Conservation (phyloP, 2,888 invertebrate genomes). For the Trichogramma evanescens region DNA sequence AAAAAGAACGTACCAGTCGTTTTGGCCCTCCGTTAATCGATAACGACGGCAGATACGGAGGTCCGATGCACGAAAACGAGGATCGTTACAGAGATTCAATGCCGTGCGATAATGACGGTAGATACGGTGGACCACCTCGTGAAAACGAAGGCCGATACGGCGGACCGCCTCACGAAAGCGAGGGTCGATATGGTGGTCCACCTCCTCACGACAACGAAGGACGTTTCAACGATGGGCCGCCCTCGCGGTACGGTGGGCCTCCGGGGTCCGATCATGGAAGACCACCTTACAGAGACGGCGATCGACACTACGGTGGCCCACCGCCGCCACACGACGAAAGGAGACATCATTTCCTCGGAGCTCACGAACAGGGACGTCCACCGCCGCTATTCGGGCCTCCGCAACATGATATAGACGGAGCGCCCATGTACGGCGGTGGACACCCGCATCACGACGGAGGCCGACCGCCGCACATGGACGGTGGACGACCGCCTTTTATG, state of each 20-base stretch:
- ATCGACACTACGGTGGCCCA: slow-evolving; percentile 4
- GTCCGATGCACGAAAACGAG: neutral
- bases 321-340: neutral
- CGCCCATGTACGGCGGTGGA: no score
- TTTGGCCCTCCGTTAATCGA: neutral
- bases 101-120: neutral
- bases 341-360: no score
- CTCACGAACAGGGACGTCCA: no score
- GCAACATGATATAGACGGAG: no score
- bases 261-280: neutral
- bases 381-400: no score
- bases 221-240: slow-evolving; percentile 3
- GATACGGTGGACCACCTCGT: neutral
- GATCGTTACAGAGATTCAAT: slow-evolving; percentile 2
- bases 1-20: no score
- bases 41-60: neutral
- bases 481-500: no score
- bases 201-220: neutral
- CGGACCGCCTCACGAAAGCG: neutral
- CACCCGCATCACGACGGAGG: no score
- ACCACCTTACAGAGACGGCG: slow-evolving; percentile 23
- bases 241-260: neutral
- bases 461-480: no score
- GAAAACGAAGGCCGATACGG: neutral
- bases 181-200: neutral